These are phyloP conservation scores for Chloroceryle amazona DNA, from an alignment of 2,797 vertebrate genomes.

Conservation along the genomic window DNA sequence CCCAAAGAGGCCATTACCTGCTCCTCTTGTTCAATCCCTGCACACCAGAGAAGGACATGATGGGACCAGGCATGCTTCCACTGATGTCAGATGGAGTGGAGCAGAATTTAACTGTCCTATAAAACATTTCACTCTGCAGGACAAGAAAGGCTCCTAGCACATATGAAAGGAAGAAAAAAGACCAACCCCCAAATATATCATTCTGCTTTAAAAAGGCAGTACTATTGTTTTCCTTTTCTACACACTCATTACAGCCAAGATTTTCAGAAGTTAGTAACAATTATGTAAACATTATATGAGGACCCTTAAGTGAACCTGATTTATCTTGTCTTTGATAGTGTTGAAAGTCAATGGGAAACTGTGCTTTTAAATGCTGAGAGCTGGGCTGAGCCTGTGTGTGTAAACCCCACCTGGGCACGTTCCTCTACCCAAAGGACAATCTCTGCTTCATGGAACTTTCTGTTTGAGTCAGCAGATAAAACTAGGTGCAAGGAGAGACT, in stretches of 20 bases:
- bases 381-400: background rate
- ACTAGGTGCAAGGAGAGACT: background rate
- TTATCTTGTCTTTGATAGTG: background rate
- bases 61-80: background rate
- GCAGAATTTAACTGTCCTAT: background rate
- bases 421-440: fast-evolving
- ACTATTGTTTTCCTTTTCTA: background rate
- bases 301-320: background rate
- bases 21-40: slow-evolving; percentile 58
- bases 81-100: background rate
- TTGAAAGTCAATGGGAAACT: background rate
- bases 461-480: background rate
- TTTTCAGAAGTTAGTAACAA: background rate
- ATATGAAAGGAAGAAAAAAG: background rate
- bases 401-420: background rate
- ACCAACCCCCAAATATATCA: background rate
- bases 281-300: background rate
- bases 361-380: background rate
- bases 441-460: background rate
- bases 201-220: slow-evolving; percentile 26
- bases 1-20: slow-evolving; percentile 74
- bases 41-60: slow-evolving; percentile 9
- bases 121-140: background rate
- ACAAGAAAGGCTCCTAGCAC: slow-evolving; percentile 35
- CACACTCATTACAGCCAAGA: background rate